A percentile compares a stretch with the other conserved stretches of the same genome.
Evolutionary conservation across 2,113 vertebrate genomes (phyloP).

Genomic region (Catharus minimus): DNA sequence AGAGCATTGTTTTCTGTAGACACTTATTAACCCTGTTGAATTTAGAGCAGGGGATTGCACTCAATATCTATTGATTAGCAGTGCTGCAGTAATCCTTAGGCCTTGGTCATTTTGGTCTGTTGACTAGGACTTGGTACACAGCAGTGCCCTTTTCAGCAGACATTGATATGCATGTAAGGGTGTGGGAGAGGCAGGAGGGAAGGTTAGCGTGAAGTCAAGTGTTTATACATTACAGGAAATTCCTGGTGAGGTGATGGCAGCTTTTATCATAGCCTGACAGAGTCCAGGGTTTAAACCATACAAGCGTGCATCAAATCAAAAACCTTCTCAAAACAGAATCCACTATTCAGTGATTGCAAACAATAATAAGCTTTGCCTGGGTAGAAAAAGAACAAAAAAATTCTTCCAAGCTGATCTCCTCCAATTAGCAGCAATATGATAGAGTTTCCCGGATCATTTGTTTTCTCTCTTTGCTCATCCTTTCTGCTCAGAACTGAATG

Average conservation of each 20-base stretch:
- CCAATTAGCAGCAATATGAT: neutral
- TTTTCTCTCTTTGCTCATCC: slow-evolving; percentile 15
- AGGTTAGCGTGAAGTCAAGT: slow-evolving; percentile 63
- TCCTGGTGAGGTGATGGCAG: slow-evolving; percentile 69
- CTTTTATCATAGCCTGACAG: slow-evolving; percentile 69
- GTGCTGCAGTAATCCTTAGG: slow-evolving; percentile 79
- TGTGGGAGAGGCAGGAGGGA: slow-evolving; percentile 57
- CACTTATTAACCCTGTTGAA: slow-evolving; percentile 81
- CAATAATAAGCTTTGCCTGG: neutral
- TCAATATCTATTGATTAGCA: slow-evolving; percentile 86
- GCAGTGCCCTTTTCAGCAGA: slow-evolving; percentile 72
- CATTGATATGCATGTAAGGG: slow-evolving; percentile 79
- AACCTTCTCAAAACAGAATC: neutral
- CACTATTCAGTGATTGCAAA: neutral
- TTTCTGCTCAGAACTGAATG: neutral
- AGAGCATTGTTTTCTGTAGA: slow-evolving; percentile 67
- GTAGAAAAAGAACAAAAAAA: neutral
- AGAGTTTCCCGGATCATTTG: neutral
- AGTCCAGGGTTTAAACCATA: neutral
- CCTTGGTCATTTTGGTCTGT: slow-evolving; percentile 82
- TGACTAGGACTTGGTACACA: slow-evolving; percentile 76
- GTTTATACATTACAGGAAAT: slow-evolving; percentile 74
- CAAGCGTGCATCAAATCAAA: neutral
- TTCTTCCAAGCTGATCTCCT: neutral
- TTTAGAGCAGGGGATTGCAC: slow-evolving; percentile 75